Evolutionary conservation across 2,888 invertebrate genomes (phyloP), one percentile per base, ranked within the genome.

Genomic region (Diachrysia chrysitis): DNA sequence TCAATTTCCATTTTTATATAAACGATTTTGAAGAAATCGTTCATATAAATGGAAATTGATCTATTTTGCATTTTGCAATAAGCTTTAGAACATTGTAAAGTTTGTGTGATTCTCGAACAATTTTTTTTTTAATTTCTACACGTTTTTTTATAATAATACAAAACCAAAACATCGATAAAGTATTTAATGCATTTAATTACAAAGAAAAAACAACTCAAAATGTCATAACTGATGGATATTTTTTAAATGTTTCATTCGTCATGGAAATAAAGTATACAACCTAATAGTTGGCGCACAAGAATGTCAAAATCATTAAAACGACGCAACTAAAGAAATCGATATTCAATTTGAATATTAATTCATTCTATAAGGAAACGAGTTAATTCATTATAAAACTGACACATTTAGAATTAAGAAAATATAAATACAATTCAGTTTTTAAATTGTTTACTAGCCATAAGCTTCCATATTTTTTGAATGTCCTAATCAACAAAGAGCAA

Each of bases 261-360:
- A 58, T 58, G 23, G 42, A 12, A 58, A 29, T 62, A 63, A 60
- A 58, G 32, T 64, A 37, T 56, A 58, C 51, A 60, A 65, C 25
- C 51, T 57, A 69, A 62, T 54, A 60, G 53, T 54, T 57, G 25
- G 19, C 56, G 16, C 37, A 57, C 3, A 69, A 78, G 56, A 81
- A 81, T 81, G 65, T 69, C 75, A 81, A 79, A 78, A 71, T 67
- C 71, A 71, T 81, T 66, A 78, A 21, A 63, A 69, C 42, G 62
- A 78, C 67, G 72, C 68, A 70, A 72, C 73, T 51, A 70, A 65
- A 69, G 79, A 82, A 76, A 76, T 79, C 73, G 62, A 76, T 79
- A 81, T 79, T 79, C 57, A 66, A 75, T 71, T 79, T 80, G 58
- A 79, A 73, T 82, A 65, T 69, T 62, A 71, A 73, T 63, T 67